Percentiles rank a stretch among this genome's conserved stretches.
Conservation (phyloP, 1,140 invertebrate species). For the Plectrocnemia conspersa region DNA sequence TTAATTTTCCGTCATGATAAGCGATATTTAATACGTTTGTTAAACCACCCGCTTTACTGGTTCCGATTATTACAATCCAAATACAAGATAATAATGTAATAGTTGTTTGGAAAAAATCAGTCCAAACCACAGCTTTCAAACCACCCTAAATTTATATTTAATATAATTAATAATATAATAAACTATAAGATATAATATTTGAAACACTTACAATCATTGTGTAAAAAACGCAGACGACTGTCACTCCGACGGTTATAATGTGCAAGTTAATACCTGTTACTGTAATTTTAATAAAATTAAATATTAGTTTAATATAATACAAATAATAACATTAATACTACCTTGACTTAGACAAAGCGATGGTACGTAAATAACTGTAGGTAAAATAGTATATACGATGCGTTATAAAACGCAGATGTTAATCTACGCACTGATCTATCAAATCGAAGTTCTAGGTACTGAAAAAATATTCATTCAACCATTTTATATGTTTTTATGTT, state of each 20-base stretch:
- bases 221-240: slow-evolving; percentile 75
- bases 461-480: slow-evolving; percentile 21
- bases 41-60: slow-evolving; percentile 60
- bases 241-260: slow-evolving; percentile 64
- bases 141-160: slow-evolving; percentile 60
- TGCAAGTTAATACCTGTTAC: slow-evolving; percentile 51
- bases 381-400: slow-evolving; percentile 13
- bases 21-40: slow-evolving; percentile 57
- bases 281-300: slow-evolving; percentile 3
- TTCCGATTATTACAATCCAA: slow-evolving; percentile 62
- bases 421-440: slow-evolving; percentile 58
- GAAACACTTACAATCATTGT: too few relatives aligned
- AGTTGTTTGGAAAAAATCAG: slow-evolving; percentile 74
- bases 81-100: slow-evolving; percentile 72
- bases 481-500: background rate
- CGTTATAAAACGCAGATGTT: slow-evolving; percentile 49
- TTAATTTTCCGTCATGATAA: slow-evolving; percentile 50
- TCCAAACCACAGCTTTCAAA: slow-evolving; percentile 83
- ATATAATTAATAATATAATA: slow-evolving; percentile 53
- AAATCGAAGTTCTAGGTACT: slow-evolving; percentile 73
- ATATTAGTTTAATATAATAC: background rate
- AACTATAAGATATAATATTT: too few relatives aligned
- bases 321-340: background rate
- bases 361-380: slow-evolving; percentile 7
- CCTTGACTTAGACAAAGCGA: slow-evolving; percentile 10